phyloP scores from a whole-genome alignment of 2,888 invertebrate genomes.

The Tiliacea aurago region DNA sequence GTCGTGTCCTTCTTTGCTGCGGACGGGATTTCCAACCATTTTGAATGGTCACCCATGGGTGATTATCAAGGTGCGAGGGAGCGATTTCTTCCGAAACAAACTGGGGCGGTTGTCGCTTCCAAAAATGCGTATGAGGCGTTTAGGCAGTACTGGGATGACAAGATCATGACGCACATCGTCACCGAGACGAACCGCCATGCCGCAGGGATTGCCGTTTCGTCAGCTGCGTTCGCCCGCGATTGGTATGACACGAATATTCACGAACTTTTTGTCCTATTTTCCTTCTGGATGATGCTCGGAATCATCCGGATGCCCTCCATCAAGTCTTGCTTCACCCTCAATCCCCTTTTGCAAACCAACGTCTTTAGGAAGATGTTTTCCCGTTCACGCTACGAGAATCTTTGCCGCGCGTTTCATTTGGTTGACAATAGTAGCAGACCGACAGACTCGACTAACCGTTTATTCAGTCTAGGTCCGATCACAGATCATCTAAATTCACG shows the following conservation, averaged over 20 bases:
- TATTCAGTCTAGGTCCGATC: not conserved
- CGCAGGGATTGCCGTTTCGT: not conserved
- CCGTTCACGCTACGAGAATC: not conserved
- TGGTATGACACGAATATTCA: constrained; percentile 18
- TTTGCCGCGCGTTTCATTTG: constrained; percentile 15
- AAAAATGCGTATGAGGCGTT: constrained; percentile 2
- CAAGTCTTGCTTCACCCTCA: not conserved
- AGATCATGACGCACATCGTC: not conserved
- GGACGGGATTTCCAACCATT: not conserved
- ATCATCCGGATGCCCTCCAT: constrained; percentile 13
- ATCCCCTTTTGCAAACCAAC: not conserved
- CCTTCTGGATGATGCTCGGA: constrained; percentile 20
- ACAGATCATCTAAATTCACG: not conserved
- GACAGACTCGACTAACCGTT: not conserved
- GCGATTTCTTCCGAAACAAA: not conserved
- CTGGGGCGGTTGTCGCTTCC: not conserved
- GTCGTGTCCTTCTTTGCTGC: not conserved
- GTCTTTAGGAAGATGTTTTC: constrained; percentile 4
- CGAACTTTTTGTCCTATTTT: constrained; percentile 4
- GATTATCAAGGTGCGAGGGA: not conserved
- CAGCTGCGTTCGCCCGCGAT: not conserved
- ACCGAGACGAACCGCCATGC: not conserved
- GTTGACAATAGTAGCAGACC: not conserved
- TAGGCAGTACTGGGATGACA: constrained; percentile 4
- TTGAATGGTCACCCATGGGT: constrained; percentile 10